Base-by-base conservation (phyloP, 2,797 vertebrate species). In the Lepus townsendii region DNA sequence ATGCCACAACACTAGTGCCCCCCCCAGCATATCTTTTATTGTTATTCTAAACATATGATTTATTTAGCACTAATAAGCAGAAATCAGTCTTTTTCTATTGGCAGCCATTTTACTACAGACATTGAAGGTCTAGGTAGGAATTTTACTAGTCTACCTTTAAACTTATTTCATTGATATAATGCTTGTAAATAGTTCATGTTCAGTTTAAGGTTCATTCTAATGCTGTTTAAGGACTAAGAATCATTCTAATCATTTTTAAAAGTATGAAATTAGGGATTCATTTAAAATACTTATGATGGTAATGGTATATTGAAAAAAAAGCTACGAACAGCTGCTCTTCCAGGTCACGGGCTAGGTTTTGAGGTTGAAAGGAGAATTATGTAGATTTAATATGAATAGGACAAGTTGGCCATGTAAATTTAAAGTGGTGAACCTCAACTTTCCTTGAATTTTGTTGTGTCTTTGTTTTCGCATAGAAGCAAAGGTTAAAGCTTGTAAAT, bases 81-180 rank as follows among this genome's bases (percentile, higher is more conserved):
- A 82, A 78, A 52, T 8, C 16, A 60, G 60, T 76, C 14, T 32
- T 96, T 57, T 89, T 50, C 62, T 32, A 7, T 60, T 66, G 65
- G 63, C 26, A 57, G 17, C 60, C 57, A 87, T 95, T 93, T 79
- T 83, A 30, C 20, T 86, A 4, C 77, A 60, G 20, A 50, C 4
- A 22, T 90, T 76, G 57, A 91, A 72, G 52, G 30, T 78, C 20
- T 66, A 78, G 35, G 35, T 80, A 89, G 54, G 68, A 92, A 80
- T 96, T 92, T 42, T 85, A 76, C 38, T 87, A 71, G 22, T 83
- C 12, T 88, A 12, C 3, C n/a, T 78, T 94, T 83, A 78, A 86
- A 57, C 12, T 88, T 84, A 57, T 19, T 73, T 88, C 17, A 16
- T 38, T 54, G 79, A 22, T 91, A 76, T 2, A 93, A 88, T 83